Conservation (phyloP, 2,113 vertebrate genomes). For the Ailuropoda melanoleuca region DNA sequence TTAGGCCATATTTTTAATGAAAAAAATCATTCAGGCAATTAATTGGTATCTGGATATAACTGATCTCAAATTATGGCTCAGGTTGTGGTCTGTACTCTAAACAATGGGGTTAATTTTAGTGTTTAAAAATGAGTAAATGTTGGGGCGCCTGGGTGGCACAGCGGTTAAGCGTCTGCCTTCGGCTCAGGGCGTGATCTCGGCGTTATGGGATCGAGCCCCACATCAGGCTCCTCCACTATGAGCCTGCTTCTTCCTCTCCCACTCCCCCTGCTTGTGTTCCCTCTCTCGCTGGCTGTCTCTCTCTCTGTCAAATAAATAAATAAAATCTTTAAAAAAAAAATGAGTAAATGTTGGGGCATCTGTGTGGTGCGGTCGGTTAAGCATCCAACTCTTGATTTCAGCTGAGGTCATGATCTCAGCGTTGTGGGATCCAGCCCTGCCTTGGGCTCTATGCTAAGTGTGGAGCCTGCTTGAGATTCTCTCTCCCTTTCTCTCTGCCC, state of each 20-base stretch:
- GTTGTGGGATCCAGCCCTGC: not conserved
- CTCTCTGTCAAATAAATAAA: too few species aligned
- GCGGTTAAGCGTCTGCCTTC: too few species aligned
- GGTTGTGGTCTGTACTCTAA: not conserved
- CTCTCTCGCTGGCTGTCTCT: too few species aligned
- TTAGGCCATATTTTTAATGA: not conserved
- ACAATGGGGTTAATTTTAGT: not conserved
- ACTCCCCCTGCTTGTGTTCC: too few species aligned
- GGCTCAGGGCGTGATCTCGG: too few species aligned
- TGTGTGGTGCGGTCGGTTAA: not conserved
- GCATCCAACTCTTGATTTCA: too few species aligned
- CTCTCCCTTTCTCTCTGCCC: not conserved
- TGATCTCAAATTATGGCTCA: not conserved
- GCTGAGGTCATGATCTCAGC: not conserved
- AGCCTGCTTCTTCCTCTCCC: too few species aligned
- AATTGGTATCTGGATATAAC: not conserved
- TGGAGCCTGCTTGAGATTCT: not conserved
- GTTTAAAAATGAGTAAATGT: not conserved
- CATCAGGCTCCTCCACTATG: too few species aligned
- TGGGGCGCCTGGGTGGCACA: not conserved
- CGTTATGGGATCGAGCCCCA: too few species aligned
- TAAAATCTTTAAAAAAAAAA: too few species aligned
- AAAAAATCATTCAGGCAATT: not conserved
- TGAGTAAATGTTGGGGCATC: not conserved
- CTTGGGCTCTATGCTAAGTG: not conserved